Evolutionary conservation across 2,113 vertebrate genomes (phyloP).

Genomic region (Bostrychus sinensis): DNA sequence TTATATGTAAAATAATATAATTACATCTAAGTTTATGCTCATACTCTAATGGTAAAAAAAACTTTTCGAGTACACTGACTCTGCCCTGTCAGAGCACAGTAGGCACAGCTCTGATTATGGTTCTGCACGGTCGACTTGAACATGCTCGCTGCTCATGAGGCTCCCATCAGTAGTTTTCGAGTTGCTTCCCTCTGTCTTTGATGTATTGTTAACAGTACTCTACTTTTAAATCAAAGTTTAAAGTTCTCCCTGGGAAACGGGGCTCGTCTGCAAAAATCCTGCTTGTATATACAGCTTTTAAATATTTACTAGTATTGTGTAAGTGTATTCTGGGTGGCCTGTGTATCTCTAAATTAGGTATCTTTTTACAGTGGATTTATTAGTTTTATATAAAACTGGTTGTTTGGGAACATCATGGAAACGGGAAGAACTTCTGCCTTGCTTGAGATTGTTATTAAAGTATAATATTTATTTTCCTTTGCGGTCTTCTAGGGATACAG

Average conservation of each 20-base stretch:
- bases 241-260: constrained; percentile 46
- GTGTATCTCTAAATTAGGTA: constrained; percentile 16
- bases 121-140: constrained; percentile 19
- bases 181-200: constrained; percentile 30
- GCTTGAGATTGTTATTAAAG: neutral
- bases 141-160: constrained; percentile 29
- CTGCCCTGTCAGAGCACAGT: constrained; percentile 36
- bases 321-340: constrained; percentile 47
- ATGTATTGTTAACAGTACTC: constrained; percentile 57
- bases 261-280: constrained; percentile 36
- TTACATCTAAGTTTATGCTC: no score
- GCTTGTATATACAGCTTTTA: constrained; percentile 49
- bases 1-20: no score
- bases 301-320: constrained; percentile 58
- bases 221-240: constrained; percentile 39
- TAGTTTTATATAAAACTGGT: constrained; percentile 14
- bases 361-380: constrained; percentile 10
- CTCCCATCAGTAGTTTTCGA: constrained; percentile 38
- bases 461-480: constrained; percentile 2
- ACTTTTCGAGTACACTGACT: constrained; percentile 9
- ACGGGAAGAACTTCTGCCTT: constrained; percentile 1
- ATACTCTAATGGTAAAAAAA: no score
- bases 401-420: constrained; percentile 15
- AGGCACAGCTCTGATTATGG: constrained; percentile 26
- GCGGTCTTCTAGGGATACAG: constrained; percentile 87